These are phyloP conservation scores for Himantopus leucocephalus DNA, from an alignment of 2,113 vertebrate species.

Conservation along the genomic window DNA sequence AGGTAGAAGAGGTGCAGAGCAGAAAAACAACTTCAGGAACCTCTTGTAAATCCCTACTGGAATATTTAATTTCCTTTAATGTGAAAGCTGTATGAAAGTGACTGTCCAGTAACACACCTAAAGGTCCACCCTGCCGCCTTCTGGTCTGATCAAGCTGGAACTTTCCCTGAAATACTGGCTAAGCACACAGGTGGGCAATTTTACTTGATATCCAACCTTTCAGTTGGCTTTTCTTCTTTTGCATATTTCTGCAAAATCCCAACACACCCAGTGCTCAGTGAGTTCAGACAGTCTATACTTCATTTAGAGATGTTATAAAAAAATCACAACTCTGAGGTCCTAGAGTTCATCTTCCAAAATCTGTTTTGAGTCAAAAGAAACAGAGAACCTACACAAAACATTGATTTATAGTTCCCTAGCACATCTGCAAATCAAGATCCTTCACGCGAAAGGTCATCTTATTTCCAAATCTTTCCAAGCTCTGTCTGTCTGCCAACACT, in stretches of 20 bases:
- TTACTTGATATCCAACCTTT: background rate
- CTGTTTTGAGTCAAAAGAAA: background rate
- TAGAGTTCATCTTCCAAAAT: background rate
- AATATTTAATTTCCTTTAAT: background rate
- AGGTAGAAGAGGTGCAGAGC: background rate
- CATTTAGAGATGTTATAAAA: background rate
- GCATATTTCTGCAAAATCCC: background rate
- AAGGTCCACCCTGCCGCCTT: background rate
- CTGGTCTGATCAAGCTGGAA: background rate
- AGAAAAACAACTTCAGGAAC: background rate
- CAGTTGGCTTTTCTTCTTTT: background rate
- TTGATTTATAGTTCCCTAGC: background rate
- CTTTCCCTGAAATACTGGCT: background rate
- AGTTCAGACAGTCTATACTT: background rate
- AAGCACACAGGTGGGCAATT: background rate
- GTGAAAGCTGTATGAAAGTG: background rate
- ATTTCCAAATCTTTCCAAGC: background rate
- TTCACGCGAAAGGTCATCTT: background rate
- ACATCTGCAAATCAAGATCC: background rate
- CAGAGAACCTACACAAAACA: background rate
- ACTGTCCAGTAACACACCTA: background rate
- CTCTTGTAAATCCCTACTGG: background rate
- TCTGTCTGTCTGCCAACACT: background rate
- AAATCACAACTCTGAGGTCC: background rate
- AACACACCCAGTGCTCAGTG: background rate